Evolutionary conservation across 2,888 invertebrate species (phyloP).

Genomic region (Pteria penguin): DNA sequence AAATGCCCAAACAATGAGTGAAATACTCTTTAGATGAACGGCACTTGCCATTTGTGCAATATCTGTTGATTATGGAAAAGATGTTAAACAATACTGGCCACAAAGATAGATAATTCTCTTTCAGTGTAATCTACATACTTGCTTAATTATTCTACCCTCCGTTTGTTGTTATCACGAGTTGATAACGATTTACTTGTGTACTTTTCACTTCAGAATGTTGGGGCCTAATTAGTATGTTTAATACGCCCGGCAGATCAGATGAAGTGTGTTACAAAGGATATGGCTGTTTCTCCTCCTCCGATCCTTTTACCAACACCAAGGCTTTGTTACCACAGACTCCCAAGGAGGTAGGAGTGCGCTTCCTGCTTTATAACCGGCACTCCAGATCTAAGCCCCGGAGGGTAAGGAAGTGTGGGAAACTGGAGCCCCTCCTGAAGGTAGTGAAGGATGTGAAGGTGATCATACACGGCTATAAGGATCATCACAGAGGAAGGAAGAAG

Average conservation of each 20-base stretch:
- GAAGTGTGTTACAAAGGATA: conserved; percentile 27
- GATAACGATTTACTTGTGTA: too few relatives aligned
- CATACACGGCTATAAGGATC: conserved; percentile 54
- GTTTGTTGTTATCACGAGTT: too few relatives aligned
- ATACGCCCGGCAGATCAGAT: background rate
- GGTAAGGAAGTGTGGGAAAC: background rate
- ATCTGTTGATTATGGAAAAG: too few relatives aligned
- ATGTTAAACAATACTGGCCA: too few relatives aligned
- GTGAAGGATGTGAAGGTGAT: conserved; percentile 43
- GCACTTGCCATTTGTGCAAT: too few relatives aligned
- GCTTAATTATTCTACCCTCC: too few relatives aligned
- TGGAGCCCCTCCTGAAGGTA: background rate
- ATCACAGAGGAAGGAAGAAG: conserved; percentile 6
- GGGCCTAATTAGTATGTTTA: conserved; percentile 1
- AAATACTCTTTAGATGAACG: too few relatives aligned
- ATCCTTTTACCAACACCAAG: conserved; percentile 40
- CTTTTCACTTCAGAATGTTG: too few relatives aligned
- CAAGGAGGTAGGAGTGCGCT: conserved; percentile 14
- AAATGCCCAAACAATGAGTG: too few relatives aligned
- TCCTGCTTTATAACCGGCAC: conserved; percentile 34
- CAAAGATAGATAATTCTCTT: too few relatives aligned
- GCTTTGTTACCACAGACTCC: conserved; percentile 35
- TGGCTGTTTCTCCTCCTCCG: conserved; percentile 26
- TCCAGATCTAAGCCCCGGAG: conserved; percentile 1
- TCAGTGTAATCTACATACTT: too few relatives aligned